A percentile compares a stretch with the other conserved stretches of the same genome.
Conservation (phyloP, 2,797 vertebrate genomes). For the Paratrypauchen microcephalus region DNA sequence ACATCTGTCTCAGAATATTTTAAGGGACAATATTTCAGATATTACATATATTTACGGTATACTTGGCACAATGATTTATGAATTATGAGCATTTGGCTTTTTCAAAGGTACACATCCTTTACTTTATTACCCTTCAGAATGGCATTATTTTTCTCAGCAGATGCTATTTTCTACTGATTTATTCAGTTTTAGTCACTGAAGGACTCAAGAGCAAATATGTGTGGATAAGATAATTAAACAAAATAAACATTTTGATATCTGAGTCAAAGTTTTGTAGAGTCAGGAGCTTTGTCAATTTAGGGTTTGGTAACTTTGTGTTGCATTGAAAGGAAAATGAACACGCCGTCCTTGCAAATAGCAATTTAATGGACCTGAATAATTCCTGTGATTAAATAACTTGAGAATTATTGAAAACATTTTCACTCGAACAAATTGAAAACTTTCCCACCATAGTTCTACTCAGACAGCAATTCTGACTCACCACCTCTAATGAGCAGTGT, state of each 20-base stretch:
- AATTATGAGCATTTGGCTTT: background rate
- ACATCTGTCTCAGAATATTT: background rate
- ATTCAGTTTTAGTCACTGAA: background rate
- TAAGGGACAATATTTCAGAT: background rate
- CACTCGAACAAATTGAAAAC: conserved; percentile 1
- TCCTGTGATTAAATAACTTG: conserved; percentile 11
- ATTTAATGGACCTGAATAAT: conserved; percentile 3
- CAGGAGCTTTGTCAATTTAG: background rate
- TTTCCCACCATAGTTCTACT: conserved; percentile 2
- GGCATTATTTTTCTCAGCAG: background rate
- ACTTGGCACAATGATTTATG: background rate
- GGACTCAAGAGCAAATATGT: background rate
- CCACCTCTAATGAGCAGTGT: conserved; percentile 8
- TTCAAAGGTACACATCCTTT: background rate
- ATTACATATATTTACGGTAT: background rate
- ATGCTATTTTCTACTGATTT: background rate
- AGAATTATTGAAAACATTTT: conserved; percentile 8
- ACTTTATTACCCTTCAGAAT: background rate
- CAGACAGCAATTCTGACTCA: conserved; percentile 5
- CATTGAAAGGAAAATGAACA: background rate
- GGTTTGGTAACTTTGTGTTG: conserved; percentile 1
- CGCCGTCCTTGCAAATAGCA: background rate
- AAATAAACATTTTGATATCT: background rate
- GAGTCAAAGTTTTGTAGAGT: background rate
- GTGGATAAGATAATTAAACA: background rate